Base-by-base conservation (phyloP, 2,888 invertebrate genomes). In the Tetragonisca angustula region DNA sequence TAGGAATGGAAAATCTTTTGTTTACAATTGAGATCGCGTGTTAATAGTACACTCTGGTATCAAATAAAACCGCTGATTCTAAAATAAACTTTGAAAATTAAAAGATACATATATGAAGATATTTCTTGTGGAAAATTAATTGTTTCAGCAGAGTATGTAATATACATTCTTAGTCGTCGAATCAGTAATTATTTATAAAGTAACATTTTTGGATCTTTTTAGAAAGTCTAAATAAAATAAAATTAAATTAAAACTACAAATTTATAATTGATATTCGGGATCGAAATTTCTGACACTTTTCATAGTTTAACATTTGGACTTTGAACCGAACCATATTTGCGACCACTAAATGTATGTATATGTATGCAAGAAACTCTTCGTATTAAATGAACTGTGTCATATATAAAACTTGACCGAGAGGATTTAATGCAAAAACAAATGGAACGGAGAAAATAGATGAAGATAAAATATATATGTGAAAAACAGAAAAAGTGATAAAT, bases 291-390 rank as follows among this genome's bases (percentile, higher is more conserved):
- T 50, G 72, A 43, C 64, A 72, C 70, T 19, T 73, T 70, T 61
- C 76, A 65, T 54, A 68, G 64, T 43, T 43, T 43, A 43, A 43
- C 43, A 9, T 43, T 43, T 43, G 43, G 9, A 43, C 43, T 70
- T 80, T 64, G 78, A 64, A 80, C 56, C 50, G 64, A 73, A 72
- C 56, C 68, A 52, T 17, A 21, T n/a, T 76, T 67, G 64, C 80
- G 80, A 83, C 69, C 67, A 80, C 70, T 52, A 69, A 80, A 80
- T 86, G 86, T 86, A 71, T 65, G 86, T 86, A 68, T 69, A 71
- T 69, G 49, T 43, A 49, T 64, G 81, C 0, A 36, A 52, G 68
- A 52, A 52, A 68, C 19, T 52, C 68, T 52, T 52, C 11, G 36
- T 17, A 32, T 68, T 52, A 27, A 4, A 17, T 19, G 19, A 19